phyloP scores from a whole-genome alignment of 2,113 vertebrate genomes.

The Chaetura pelagica region DNA sequence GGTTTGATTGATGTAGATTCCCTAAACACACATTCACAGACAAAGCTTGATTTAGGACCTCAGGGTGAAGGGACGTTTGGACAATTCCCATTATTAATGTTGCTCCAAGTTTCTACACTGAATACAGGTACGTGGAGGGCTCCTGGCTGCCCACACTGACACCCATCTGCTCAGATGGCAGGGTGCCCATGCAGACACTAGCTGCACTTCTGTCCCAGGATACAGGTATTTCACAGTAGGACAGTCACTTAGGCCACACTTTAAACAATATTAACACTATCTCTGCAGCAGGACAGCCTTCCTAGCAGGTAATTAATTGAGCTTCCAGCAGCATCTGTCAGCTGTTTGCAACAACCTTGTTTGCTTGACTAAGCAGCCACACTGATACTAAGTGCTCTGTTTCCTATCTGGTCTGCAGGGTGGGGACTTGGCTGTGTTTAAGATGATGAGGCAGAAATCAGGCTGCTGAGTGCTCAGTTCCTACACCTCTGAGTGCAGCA shows the following conservation, averaged over 20 bases:
- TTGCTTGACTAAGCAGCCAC: not conserved
- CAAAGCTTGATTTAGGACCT: not conserved
- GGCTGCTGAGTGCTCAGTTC: not conserved
- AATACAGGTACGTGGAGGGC: accelerated
- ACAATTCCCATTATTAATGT: not conserved
- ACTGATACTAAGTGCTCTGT: accelerated
- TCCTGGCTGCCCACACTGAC: not conserved
- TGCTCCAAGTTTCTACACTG: not conserved
- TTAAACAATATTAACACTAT: not conserved
- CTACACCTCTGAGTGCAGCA: not conserved
- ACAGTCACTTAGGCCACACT: not conserved
- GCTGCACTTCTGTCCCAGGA: not conserved
- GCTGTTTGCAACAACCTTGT: not conserved
- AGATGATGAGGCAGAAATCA: not conserved
- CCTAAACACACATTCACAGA: not conserved
- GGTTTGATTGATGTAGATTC: not conserved
- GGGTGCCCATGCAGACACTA: not conserved
- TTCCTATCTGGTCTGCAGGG: not conserved
- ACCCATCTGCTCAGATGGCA: constrained; percentile 37
- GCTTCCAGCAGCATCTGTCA: constrained; percentile 20
- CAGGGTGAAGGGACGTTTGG: not conserved
- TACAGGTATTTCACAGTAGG: not conserved
- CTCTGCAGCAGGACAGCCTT: not conserved
- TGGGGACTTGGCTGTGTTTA: not conserved
- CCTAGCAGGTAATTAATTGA: constrained; percentile 3